Base-by-base conservation (phyloP, 2,113 vertebrate species). In the Lucifuga dentata region DNA sequence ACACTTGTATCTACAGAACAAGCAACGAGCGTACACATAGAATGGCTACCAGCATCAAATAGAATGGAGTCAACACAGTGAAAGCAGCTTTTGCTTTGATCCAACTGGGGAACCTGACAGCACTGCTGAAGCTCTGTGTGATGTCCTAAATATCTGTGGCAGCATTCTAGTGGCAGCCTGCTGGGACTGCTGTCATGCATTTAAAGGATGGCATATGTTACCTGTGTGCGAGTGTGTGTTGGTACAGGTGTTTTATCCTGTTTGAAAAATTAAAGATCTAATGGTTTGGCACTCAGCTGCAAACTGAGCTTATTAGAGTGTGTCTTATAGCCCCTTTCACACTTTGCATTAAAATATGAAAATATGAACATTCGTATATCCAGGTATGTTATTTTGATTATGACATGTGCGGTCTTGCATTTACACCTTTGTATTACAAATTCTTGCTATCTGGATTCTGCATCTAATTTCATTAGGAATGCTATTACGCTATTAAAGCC, bases 81-180 rank as follows among this genome's bases (percentile, higher is more conserved):
- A 48, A 65, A 21, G 73, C 46, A 40, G 60, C 45, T 38, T 59
- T 46, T 26, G 33, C 52, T 79, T 80, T 84, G 72, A 81, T 81
- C 68, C 36, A 17, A 63, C 4, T 16, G 7, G 72, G 45, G 11
- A 67, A 36, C 21, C 52, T 38, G 1, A 5, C 29, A 68, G 50
- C 16, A 7, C 73, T 63, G 19, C 68, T 78, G 16, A 43, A 53
- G 59, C 58, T 6, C 33, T 60, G 39, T 76, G 50, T 73, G 76
- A 76, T 71, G 61, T 78, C 69, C 43, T 65, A 59, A 80, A 78
- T 76, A 52, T 80, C 58, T 76, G 72, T 84, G 80, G 66, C 62
- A 48, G 68, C 62, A 50, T 56, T 75, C 75, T 26, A 82, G 73
- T 46, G 32, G 59, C 58, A 13, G 29, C 80, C 80, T 51, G 53